Percentiles rank a stretch among this genome's conserved stretches.
phyloP scores from a whole-genome alignment of 2,888 invertebrate species.

The Schrankia costaestrigalis region DNA sequence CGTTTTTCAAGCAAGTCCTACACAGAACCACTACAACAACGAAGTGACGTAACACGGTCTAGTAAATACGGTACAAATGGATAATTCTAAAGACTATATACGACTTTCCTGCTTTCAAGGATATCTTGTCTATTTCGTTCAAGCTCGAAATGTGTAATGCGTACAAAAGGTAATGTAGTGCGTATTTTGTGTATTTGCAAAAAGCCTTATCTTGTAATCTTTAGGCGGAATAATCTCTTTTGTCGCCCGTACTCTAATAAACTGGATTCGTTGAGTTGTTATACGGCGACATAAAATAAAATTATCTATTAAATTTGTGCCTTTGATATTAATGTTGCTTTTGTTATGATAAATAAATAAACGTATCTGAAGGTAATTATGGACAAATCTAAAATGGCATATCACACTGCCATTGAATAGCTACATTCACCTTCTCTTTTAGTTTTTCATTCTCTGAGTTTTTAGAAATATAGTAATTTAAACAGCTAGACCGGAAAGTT shows the following conservation, averaged over 20 bases:
- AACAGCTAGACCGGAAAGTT: too few relatives aligned
- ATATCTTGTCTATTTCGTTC: constrained; percentile 16
- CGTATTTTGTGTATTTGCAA: constrained; percentile 14
- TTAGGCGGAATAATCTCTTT: constrained; percentile 15
- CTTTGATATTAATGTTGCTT: too few relatives aligned
- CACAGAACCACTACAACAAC: too few relatives aligned
- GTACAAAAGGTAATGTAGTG: constrained; percentile 13
- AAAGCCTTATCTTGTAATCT: constrained; percentile 22
- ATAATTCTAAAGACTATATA: constrained; percentile 10
- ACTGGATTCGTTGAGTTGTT: constrained; percentile 4
- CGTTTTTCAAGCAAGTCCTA: too few relatives aligned
- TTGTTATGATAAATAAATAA: too few relatives aligned
- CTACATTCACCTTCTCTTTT: too few relatives aligned
- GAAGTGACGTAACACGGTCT: constrained; percentile 10
- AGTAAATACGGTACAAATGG: constrained; percentile 9
- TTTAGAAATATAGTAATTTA: too few relatives aligned
- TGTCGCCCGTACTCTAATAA: constrained; percentile 10
- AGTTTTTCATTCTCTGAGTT: too few relatives aligned
- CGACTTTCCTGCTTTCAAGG: constrained; percentile 9
- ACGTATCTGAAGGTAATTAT: too few relatives aligned
- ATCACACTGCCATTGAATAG: too few relatives aligned
- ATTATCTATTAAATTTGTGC: constrained; percentile 7
- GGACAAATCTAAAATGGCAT: too few relatives aligned
- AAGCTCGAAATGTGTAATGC: constrained; percentile 12
- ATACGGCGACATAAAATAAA: constrained; percentile 11